These are phyloP conservation scores for Machimus atricapillus DNA, from an alignment of 2,888 invertebrate species.

Conservation along the genomic window DNA sequence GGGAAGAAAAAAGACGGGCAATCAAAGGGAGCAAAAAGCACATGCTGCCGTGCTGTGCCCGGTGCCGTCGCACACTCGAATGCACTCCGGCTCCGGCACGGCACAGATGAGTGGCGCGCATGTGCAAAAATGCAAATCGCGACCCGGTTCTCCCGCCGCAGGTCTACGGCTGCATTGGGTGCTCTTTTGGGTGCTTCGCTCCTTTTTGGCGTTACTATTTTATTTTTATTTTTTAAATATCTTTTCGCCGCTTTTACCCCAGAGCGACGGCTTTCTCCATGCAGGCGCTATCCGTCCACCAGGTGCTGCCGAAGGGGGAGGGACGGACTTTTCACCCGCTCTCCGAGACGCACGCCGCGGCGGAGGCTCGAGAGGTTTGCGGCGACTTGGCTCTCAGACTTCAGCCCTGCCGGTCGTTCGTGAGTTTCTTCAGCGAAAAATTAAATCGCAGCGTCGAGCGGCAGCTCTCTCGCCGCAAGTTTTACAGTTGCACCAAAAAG, in stretches of 20 bases:
- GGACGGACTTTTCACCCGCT: not conserved
- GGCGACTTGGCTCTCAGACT: constrained; percentile 50
- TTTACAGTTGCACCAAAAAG: constrained; percentile 24
- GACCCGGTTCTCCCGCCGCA: not conserved
- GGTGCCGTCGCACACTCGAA: constrained; percentile 1
- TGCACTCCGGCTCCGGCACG: constrained; percentile 1
- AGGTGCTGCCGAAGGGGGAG: not conserved
- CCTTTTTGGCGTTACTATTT: not conserved
- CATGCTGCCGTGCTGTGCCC: not conserved
- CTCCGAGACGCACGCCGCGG: not conserved
- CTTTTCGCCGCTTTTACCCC: not conserved
- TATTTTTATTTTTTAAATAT: not conserved
- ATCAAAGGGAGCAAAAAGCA: constrained; percentile 19
- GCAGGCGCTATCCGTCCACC: not conserved
- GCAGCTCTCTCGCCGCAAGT: constrained; percentile 20
- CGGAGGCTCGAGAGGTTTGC: constrained; percentile 14
- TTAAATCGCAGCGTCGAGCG: not conserved
- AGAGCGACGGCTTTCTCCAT: not conserved
- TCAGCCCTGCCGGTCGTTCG: constrained; percentile 50
- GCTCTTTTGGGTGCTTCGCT: not conserved
- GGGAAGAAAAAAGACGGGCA: not conserved
- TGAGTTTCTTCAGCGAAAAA: constrained; percentile 41
- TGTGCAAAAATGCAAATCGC: constrained; percentile 22
- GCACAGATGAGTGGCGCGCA: constrained; percentile 26
- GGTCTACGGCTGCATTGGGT: constrained; percentile 4